Base-by-base conservation (phyloP, 35 echinoderm and acorn worm genomes). In the Ophiothrix spiculata region DNA sequence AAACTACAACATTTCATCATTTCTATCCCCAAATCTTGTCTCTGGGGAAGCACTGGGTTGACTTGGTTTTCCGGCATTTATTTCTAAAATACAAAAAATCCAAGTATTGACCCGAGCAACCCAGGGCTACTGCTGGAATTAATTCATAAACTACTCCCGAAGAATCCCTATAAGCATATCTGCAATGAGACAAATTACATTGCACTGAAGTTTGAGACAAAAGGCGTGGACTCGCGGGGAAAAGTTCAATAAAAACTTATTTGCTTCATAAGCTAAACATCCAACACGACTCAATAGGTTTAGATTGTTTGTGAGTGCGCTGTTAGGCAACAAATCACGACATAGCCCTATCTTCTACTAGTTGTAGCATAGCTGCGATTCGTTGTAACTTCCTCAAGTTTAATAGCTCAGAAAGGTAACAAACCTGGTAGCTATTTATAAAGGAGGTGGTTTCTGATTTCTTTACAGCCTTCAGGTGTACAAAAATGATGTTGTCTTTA, bases 171-270 rank as follows among this genome's bases (percentile, higher is more conserved):
- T 15, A 69, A 69, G 60, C 60, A n/a, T 15, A 69, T 28, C 25
- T 10, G 19, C 60, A 15, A 69, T 2, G 60, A 69, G 60, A 28
- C 23, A 69, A 69, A 69, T 69, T 69, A 69, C 60, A 69, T 69
- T 69, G 60, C 29, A 25, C 4, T n/a, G 29, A 69, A 28, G 17
- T 69, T 49, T 6, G 6, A 49, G 42, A 28, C 60, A 69, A 28
- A 69, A 69, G 60, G 60, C 60, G 60, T 69, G 60, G 60, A 69
- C 60, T 69, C 3, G 60, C 60, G 60, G 60, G 60, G 60, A 69
- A 69, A 69, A 69, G 60, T 69, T 69, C 60, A 69, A 69, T 69
- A n/a, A 28, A 69, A 69, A 69, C 60, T 69, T 69, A 69, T 69
- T 69, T 69, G 60, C 6, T 69, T 69, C 60, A 69, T 69, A 69